These are phyloP conservation scores for Branchipolynoe longqiensis DNA, from an alignment of 2,888 invertebrate species.

Conservation along the genomic window DNA sequence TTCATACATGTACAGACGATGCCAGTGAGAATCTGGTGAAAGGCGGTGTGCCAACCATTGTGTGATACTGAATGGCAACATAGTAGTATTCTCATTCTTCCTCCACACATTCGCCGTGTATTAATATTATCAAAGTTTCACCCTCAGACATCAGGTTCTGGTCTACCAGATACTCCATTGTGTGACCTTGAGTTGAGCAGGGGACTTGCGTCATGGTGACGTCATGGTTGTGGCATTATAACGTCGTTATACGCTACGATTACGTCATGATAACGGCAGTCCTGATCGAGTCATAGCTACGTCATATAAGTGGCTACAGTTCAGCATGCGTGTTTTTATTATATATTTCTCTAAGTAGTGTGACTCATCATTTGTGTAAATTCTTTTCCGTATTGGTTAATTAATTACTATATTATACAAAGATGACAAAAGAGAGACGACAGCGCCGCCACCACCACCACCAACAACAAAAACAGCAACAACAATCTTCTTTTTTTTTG, in stretches of 20 bases:
- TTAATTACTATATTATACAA: not conserved
- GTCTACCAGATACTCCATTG: conserved; percentile 8
- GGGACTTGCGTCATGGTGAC: not conserved
- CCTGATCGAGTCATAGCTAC: conserved; percentile 3
- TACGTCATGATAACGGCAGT: not conserved
- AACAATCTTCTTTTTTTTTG: too few species aligned
- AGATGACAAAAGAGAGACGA: not conserved
- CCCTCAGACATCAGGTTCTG: conserved; percentile 9
- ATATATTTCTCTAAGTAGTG: conserved; percentile 34
- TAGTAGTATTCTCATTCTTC: conserved; percentile 36
- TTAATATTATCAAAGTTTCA: not conserved
- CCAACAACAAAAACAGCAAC: not conserved
- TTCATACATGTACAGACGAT: not conserved
- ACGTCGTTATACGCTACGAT: too few species aligned
- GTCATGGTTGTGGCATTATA: too few species aligned
- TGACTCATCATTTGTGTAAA: conserved; percentile 29
- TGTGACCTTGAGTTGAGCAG: not conserved
- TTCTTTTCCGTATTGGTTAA: conserved; percentile 24
- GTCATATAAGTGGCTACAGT: conserved; percentile 22
- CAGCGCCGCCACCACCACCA: not conserved
- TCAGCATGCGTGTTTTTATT: conserved; percentile 26
- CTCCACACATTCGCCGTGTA: not conserved
- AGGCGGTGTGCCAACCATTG: too few species aligned
- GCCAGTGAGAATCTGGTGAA: not conserved
- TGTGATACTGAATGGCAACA: conserved; percentile 29